Evolutionary conservation across 1,140 invertebrate genomes (phyloP).

Genomic region (Tribolium castaneum): DNA sequence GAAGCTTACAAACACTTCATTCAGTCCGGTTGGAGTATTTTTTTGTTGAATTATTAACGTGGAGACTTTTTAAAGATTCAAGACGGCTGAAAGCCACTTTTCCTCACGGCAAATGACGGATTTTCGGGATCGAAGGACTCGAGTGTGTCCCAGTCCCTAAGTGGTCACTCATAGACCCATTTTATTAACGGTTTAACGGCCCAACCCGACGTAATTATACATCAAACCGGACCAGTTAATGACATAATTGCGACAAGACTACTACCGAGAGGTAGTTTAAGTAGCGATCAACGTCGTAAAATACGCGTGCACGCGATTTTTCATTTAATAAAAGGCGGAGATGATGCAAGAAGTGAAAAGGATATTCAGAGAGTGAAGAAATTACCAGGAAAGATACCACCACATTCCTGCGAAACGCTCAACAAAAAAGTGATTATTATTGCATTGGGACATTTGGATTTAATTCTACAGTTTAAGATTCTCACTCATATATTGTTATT

Average conservation of each 20-base stretch:
- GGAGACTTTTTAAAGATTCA: conserved; percentile 6
- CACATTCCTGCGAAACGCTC: too few relatives aligned
- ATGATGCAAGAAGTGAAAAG: background rate
- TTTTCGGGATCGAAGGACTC: background rate
- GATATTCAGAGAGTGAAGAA: too few relatives aligned
- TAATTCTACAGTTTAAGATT: background rate
- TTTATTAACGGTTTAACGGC: conserved; percentile 26
- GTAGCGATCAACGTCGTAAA: conserved; percentile 1
- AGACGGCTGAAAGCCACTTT: conserved; percentile 1
- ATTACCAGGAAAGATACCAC: too few relatives aligned
- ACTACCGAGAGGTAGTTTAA: conserved; percentile 18
- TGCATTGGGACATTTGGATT: background rate
- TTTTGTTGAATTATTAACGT: conserved; percentile 13
- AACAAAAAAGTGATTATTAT: too few relatives aligned
- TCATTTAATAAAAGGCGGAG: conserved; percentile 2
- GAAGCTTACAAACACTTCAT: conserved; percentile 20
- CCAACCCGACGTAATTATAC: conserved; percentile 8
- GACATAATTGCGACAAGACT: conserved; percentile 16
- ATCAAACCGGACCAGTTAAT: conserved; percentile 31
- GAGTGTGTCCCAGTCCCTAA: background rate
- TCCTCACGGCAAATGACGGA: conserved; percentile 1
- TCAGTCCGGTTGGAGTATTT: conserved; percentile 5
- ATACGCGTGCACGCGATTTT: conserved; percentile 9
- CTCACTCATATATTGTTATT: too few relatives aligned
- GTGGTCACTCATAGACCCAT: conserved; percentile 31